Percentiles rank a stretch among this genome's conserved stretches.
These are phyloP conservation scores for Capra hircus DNA, from an alignment of 2,113 vertebrate species.

Conservation along the genomic window DNA sequence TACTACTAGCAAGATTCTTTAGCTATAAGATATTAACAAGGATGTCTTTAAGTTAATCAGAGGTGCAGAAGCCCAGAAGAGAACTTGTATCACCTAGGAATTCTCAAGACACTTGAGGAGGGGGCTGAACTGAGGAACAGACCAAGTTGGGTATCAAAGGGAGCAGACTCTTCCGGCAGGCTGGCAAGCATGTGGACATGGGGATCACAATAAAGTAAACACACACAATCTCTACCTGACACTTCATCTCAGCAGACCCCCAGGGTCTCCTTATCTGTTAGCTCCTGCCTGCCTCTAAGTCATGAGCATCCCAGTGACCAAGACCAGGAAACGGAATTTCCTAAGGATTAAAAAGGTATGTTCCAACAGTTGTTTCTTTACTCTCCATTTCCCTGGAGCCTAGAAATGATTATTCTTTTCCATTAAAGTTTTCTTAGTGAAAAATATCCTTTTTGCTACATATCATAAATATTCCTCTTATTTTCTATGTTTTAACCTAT, in stretches of 20 bases:
- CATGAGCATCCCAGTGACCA: not conserved
- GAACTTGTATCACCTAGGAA: not conserved
- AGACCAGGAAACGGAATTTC: not conserved
- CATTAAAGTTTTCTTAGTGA: not conserved
- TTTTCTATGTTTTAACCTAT: not conserved
- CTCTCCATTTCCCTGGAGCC: not conserved
- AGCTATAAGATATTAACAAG: not conserved
- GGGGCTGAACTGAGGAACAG: not conserved
- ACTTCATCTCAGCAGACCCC: not conserved
- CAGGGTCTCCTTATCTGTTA: not conserved
- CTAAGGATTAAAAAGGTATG: not conserved
- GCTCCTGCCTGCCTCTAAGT: not conserved
- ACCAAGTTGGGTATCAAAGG: not conserved
- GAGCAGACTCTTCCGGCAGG: not conserved
- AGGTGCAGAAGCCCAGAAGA: not conserved
- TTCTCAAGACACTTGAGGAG: not conserved
- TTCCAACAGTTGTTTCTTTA: not conserved
- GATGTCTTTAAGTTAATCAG: not conserved
- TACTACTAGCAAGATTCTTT: not conserved
- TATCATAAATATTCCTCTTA: not conserved
- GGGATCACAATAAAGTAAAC: not conserved
- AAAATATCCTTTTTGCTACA: not conserved
- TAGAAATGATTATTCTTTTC: not conserved
- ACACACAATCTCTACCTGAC: not conserved
- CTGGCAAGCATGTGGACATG: not conserved